Percentiles rank a stretch among this genome's conserved stretches.
These are phyloP conservation scores for Cosmia trapezina DNA, from an alignment of 2,888 invertebrate genomes.

Conservation along the genomic window DNA sequence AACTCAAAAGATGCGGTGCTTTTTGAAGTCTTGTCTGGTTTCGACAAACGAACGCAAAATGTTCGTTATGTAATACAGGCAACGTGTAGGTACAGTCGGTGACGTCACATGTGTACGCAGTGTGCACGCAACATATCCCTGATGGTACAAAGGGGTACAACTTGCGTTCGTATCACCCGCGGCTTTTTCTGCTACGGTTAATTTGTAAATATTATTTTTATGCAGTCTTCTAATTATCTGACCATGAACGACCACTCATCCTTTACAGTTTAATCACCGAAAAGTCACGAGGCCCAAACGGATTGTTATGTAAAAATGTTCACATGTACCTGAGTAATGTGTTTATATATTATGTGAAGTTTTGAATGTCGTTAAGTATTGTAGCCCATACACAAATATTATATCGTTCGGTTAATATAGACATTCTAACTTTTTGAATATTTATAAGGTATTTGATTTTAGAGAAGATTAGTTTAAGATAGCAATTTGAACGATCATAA, in stretches of 20 bases:
- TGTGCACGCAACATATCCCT: constrained; percentile 76
- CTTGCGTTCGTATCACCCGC: constrained; percentile 81
- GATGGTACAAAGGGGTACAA: constrained; percentile 82
- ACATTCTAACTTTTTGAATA: constrained; percentile 66
- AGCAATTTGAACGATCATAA: constrained; percentile 51
- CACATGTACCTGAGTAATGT: constrained; percentile 68
- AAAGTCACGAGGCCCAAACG: constrained; percentile 49
- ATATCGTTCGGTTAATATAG: constrained; percentile 65
- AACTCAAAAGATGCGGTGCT: constrained; percentile 14
- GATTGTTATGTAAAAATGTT: constrained; percentile 67
- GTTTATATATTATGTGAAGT: constrained; percentile 68
- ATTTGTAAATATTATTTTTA: constrained; percentile 83
- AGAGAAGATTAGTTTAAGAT: constrained; percentile 61
- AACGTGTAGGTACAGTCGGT: constrained; percentile 44
- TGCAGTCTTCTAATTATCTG: constrained; percentile 65
- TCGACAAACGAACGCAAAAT: constrained; percentile 38
- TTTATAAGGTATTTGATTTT: constrained; percentile 67
- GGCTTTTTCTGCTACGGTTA: constrained; percentile 78
- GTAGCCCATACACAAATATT: constrained; percentile 63
- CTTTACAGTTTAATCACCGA: constrained; percentile 54
- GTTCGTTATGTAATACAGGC: constrained; percentile 36
- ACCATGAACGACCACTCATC: constrained; percentile 48
- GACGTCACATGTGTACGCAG: constrained; percentile 68
- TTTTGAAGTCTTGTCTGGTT: constrained; percentile 7
- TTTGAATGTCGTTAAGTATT: constrained; percentile 66